phyloP scores from a whole-genome alignment of 2,888 invertebrate species.

The Cantharis rustica region DNA sequence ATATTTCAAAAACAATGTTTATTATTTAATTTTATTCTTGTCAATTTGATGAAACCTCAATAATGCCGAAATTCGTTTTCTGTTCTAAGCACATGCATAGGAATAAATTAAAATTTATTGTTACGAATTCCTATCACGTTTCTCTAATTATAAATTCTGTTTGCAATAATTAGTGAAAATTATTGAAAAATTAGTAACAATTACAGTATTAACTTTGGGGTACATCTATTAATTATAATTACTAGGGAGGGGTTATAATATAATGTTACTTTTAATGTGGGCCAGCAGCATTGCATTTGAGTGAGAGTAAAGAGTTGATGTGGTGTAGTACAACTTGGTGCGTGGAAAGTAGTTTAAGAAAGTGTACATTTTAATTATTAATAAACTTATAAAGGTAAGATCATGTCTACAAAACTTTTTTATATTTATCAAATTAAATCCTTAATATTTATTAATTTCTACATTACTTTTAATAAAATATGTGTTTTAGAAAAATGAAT shows the following conservation, averaged over 20 bases:
- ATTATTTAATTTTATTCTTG: too few species aligned
- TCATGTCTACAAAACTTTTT: background rate
- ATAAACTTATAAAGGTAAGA: background rate
- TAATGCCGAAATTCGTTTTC: background rate
- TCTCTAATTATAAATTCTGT: background rate
- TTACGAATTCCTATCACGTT: background rate
- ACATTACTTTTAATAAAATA: too few species aligned
- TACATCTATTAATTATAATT: background rate
- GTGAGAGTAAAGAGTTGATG: slow-evolving; percentile 50
- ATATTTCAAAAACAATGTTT: too few species aligned
- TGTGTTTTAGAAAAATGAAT: too few species aligned
- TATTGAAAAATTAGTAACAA: background rate
- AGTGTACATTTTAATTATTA: slow-evolving; percentile 34
- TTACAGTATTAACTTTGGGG: background rate
- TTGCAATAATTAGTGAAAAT: background rate
- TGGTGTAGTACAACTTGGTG: slow-evolving; percentile 35
- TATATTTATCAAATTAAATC: background rate
- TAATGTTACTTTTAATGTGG: slow-evolving; percentile 44
- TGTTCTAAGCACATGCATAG: background rate
- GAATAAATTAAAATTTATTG: background rate
- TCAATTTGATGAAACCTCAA: too few species aligned
- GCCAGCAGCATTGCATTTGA: slow-evolving; percentile 43
- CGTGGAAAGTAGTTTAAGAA: slow-evolving; percentile 35
- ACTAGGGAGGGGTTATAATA: slow-evolving; percentile 43
- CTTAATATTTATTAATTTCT: background rate